Conservation (phyloP, 2,888 invertebrate species). For the Chalcis sispes region DNA sequence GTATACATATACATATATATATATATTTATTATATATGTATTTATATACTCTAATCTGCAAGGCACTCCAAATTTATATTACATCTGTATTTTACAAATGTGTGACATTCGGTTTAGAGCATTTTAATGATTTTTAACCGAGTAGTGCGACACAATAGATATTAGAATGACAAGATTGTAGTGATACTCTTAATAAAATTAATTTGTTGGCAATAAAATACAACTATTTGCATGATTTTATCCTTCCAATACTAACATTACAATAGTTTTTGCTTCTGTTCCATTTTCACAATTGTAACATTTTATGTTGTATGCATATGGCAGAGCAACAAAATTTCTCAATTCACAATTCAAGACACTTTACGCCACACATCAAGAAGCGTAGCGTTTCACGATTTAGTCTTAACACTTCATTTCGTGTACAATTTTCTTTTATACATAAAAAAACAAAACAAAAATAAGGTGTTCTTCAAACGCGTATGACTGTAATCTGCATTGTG, state of each 20-base stretch:
- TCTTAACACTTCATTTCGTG: constrained; percentile 50
- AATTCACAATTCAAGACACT: constrained; percentile 49
- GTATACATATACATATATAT: constrained; percentile 12
- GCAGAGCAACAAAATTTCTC: constrained; percentile 51
- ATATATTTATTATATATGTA: constrained; percentile 35
- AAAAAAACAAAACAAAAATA: constrained; percentile 49
- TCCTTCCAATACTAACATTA: constrained; percentile 31
- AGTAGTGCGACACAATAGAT: constrained; percentile 50
- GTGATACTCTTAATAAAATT: constrained; percentile 43
- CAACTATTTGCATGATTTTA: constrained; percentile 26
- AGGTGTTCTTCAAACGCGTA: constrained; percentile 39
- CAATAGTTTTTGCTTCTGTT: constrained; percentile 23
- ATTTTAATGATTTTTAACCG: constrained; percentile 57
- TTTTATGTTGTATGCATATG: constrained; percentile 47
- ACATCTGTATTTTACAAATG: constrained; percentile 73
- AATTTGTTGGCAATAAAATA: constrained; percentile 45
- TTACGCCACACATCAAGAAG: constrained; percentile 26
- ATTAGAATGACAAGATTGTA: constrained; percentile 54
- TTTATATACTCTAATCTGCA: constrained; percentile 72
- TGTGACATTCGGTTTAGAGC: constrained; percentile 58
- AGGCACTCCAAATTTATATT: constrained; percentile 76
- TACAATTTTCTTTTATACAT: constrained; percentile 46
- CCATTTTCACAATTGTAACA: constrained; percentile 48
- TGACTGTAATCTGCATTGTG: constrained; percentile 55
- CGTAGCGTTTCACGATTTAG: constrained; percentile 35